These are phyloP conservation scores for Palythoa caribaeorum DNA, from an alignment of 92 coral and sea anemone species.

Conservation along the genomic window DNA sequence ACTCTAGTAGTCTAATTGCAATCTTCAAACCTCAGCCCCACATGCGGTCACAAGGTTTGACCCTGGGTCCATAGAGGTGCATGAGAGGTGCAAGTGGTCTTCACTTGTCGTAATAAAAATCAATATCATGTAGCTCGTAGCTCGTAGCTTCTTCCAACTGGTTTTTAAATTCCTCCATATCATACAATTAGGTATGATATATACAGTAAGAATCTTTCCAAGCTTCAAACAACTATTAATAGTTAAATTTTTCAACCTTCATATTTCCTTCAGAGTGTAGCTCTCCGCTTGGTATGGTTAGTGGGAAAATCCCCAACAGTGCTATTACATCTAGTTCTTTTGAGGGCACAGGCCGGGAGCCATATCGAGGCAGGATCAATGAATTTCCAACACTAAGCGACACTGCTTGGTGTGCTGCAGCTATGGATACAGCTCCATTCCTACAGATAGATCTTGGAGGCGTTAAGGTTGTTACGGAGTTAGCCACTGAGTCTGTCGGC, in stretches of 20 bases:
- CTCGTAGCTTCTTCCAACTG: too few species aligned
- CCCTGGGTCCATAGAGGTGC: too few species aligned
- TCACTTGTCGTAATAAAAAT: too few species aligned
- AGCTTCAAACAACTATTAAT: too few species aligned
- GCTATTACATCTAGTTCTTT: conserved; percentile 22
- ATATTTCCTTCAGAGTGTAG: conserved; percentile 24
- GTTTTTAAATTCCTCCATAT: too few species aligned
- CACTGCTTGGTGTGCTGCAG: conserved; percentile 28
- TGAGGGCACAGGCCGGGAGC: conserved; percentile 3
- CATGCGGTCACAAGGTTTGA: too few species aligned
- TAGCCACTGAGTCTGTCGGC: background rate
- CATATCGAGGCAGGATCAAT: conserved; percentile 19
- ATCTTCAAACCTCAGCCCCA: too few species aligned
- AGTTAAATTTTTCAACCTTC: background rate
- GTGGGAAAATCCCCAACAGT: conserved; percentile 16
- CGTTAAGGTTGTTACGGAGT: conserved; percentile 22
- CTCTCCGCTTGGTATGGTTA: conserved; percentile 18
- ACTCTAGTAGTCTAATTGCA: too few species aligned
- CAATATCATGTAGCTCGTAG: too few species aligned
- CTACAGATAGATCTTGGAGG: conserved; percentile 28
- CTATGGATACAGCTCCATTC: conserved; percentile 16
- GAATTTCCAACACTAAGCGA: background rate
- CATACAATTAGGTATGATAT: too few species aligned
- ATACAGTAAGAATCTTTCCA: too few species aligned
- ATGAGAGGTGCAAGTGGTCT: too few species aligned